Base-by-base conservation (phyloP, 2,888 invertebrate genomes). In the Gastrophysa polygoni region DNA sequence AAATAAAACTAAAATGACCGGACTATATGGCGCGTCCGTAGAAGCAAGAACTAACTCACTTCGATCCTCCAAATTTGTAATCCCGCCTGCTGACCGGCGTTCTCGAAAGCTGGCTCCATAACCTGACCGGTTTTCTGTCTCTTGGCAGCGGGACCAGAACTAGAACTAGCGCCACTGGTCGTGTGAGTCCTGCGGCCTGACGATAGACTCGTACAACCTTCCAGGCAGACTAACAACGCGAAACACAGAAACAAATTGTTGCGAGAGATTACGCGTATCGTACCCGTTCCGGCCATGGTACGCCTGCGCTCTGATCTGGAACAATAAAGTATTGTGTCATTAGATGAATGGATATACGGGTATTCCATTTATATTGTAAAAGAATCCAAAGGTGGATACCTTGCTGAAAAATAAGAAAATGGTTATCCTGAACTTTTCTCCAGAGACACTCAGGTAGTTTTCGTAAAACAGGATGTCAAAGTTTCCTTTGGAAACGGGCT, bases 31-130 rank as follows among this genome's bases (percentile, higher is more conserved):
- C 3, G 24, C 24, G 7, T 24, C 24, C 4, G 29, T 10, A n/a
- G 11, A 38, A 14, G 38, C 38, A n/a, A n/a, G n/a, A n/a, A n/a
- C n/a, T 14, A 38, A 66, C 83, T 84, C 79, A 92, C 93, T 86
- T 93, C 92, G 64, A 93, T 88, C 77, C 93, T 86, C 92, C 92
- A 93, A 71, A 92, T 86, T 80, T 91, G 89, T 0, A 91, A 72
- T 0, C 93, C 93, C 5, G 88, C 85, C 50, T 82, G 81, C 75
- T 85, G 83, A 1, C 93, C 93, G 49, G 91, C 88, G 67, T 86
- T 87, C 59, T 83, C 86, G 77, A 93, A 93, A 2, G 90, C 91
- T 63, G 89, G 82, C 72, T 89, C 86, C 46, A 84, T 84, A 80
- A 85, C 83, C 38, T 47, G 48, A 38, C 68, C 63, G 62, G 68